Conservation (phyloP, 2,888 invertebrate genomes). For the Panzeria rudis region DNA sequence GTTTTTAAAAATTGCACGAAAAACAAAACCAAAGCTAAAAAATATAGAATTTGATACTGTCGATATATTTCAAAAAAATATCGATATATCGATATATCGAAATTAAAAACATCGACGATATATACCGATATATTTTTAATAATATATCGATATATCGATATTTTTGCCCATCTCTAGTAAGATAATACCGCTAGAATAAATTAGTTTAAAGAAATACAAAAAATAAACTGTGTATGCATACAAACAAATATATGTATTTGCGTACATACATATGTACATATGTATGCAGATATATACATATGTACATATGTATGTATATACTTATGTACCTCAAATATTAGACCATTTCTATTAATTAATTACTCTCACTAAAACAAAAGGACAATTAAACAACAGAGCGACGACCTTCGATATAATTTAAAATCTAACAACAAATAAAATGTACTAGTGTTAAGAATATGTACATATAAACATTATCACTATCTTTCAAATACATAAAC, state of each 20-base stretch:
- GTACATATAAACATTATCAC: slow-evolving; percentile 4
- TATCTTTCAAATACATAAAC: slow-evolving; percentile 13
- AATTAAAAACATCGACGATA: no score
- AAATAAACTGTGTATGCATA: background rate
- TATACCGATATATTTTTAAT: no score
- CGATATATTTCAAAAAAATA: no score
- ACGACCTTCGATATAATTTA: slow-evolving; percentile 22
- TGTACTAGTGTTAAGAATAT: background rate
- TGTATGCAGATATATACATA: background rate
- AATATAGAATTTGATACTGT: no score
- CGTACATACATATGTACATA: background rate
- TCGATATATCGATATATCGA: no score
- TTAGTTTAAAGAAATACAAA: background rate
- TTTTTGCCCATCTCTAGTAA: background rate
- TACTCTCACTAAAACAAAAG: slow-evolving; percentile 39
- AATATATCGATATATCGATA: no score
- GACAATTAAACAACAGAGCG: background rate
- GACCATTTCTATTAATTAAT: slow-evolving; percentile 35
- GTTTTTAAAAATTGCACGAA: no score
- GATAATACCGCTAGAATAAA: slow-evolving; percentile 2
- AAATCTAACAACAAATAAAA: slow-evolving; percentile 13
- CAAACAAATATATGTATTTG: background rate
- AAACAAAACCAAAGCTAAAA: no score
- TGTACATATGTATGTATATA: background rate
- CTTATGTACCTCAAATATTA: slow-evolving; percentile 21